These are phyloP conservation scores for Gambusia holbrooki DNA, from an alignment of 2,113 vertebrate genomes.

Conservation along the genomic window DNA sequence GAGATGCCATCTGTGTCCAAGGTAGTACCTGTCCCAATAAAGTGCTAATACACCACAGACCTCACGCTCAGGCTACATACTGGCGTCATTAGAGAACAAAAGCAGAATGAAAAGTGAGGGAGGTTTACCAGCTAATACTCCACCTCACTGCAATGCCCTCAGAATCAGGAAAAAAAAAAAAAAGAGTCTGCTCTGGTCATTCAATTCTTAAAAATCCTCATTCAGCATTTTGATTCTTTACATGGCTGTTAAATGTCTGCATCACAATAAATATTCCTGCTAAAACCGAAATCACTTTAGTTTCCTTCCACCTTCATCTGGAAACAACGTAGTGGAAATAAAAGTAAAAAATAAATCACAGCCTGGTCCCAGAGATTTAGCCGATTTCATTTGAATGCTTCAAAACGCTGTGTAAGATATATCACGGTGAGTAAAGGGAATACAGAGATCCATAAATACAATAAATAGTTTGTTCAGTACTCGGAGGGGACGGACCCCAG, in stretches of 20 bases:
- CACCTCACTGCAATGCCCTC: constrained; percentile 8
- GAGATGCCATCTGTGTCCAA: constrained; percentile 56
- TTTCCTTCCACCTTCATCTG: constrained; percentile 60
- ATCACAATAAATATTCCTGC: constrained; percentile 65
- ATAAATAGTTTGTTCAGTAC: constrained; percentile 94
- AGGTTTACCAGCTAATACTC: constrained; percentile 34
- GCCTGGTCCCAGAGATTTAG: constrained; percentile 70
- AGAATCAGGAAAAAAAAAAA: not conserved
- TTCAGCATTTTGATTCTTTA: constrained; percentile 24
- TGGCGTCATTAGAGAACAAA: constrained; percentile 49
- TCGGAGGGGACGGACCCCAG: constrained; percentile 66
- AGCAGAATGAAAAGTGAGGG: constrained; percentile 11
- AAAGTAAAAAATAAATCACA: constrained; percentile 35
- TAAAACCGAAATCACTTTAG: constrained; percentile 43
- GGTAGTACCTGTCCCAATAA: constrained; percentile 79
- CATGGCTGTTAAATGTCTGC: constrained; percentile 47
- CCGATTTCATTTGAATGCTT: constrained; percentile 62
- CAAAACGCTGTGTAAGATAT: constrained; percentile 62
- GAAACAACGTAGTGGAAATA: constrained; percentile 38
- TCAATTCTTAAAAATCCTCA: constrained; percentile 23
- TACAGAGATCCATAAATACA: constrained; percentile 89
- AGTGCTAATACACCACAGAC: constrained; percentile 80
- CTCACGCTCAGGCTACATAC: constrained; percentile 57
- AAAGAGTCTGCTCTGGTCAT: constrained; percentile 41
- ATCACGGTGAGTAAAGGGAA: constrained; percentile 61